Base-by-base conservation (phyloP, 2,113 vertebrate genomes). In the Cynoglossus semilaevis region DNA sequence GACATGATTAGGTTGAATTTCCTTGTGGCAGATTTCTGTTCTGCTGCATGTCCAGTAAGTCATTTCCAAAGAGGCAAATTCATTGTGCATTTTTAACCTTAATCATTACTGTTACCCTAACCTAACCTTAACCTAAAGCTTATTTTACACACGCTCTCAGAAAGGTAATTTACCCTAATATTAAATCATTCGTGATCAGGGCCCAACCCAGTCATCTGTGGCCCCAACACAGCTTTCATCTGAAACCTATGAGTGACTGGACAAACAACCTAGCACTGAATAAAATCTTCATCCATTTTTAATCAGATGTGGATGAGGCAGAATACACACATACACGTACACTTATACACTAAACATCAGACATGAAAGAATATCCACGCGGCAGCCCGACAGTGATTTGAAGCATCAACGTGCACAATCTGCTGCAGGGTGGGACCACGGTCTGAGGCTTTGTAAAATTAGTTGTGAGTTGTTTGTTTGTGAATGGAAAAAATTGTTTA, bases 271-370 rank as follows among this genome's bases (percentile, higher is more conserved):
- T 63, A 10, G 8, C 46, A 54, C 75, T 72, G 76, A 74, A 76
- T 76, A 79, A 67, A 84, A 52, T 72, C 67, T 62, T 77, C 78
- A 83, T 88, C 51, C 61, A 88, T 83, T 79, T 80, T 86, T 88
- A 79, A 86, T 85, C 22, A 5, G 7, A 16, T 38, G 44, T 0
- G 7, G 65, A 76, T 59, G 59, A 55, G 22, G 55, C 14, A 16
- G 29, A 37, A 54, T 15, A 72, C 62, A 64, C 50, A 68, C 50
- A 34, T 8, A 35, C 16, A 3, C 44, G 7, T 34, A 35, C 42
- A 68, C 17, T 63, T 58, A 70, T 57, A 74, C 56, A 40, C 42
- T 68, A 34, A 67, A 58, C 70, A 57, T 72, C 56, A 77, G 37
- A 67, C 55, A 73, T 68, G 53, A 73, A 76, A 72, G 77, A 51